Percentiles rank a stretch among this genome's conserved stretches.
Conservation (phyloP, 64 coral and sea anemone genomes). For the Stichodactyla mertensii region DNA sequence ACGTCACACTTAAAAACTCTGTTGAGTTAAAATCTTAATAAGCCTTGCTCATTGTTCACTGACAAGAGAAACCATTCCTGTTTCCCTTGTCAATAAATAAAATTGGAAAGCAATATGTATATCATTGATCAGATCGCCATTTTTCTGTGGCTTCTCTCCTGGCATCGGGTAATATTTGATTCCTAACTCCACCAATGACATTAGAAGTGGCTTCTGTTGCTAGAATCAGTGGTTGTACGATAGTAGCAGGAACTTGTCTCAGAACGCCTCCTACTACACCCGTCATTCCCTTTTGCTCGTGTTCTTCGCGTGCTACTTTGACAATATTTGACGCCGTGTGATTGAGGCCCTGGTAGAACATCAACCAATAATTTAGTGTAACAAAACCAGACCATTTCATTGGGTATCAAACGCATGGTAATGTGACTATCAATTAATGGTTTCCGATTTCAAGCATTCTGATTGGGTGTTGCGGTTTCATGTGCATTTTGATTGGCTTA, state of each 20-base stretch:
- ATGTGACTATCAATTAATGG: not conserved
- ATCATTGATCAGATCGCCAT: constrained; percentile 37
- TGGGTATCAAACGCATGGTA: not conserved
- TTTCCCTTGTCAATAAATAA: not conserved
- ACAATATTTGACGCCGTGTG: constrained; percentile 90
- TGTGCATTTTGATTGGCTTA: too few species aligned
- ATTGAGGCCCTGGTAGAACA: constrained; percentile 53
- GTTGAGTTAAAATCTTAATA: not conserved
- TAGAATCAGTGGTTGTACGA: constrained; percentile 94
- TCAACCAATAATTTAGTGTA: not conserved
- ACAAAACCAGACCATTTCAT: not conserved
- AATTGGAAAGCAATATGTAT: not conserved
- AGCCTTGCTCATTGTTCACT: not conserved
- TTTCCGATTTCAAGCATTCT: too few species aligned
- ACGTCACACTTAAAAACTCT: not conserved
- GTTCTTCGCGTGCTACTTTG: constrained; percentile 89
- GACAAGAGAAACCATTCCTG: not conserved
- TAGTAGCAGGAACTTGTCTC: constrained; percentile 86
- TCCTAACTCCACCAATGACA: constrained; percentile 88
- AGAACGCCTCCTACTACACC: constrained; percentile 91
- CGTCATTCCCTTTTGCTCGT: constrained; percentile 91
- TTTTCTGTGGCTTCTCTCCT: constrained; percentile 89
- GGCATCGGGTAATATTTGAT: constrained; percentile 92
- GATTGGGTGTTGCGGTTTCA: too few species aligned
- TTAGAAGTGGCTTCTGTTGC: constrained; percentile 96